These are phyloP conservation scores for Myopa testacea DNA, from an alignment of 2,888 invertebrate species.

Conservation along the genomic window DNA sequence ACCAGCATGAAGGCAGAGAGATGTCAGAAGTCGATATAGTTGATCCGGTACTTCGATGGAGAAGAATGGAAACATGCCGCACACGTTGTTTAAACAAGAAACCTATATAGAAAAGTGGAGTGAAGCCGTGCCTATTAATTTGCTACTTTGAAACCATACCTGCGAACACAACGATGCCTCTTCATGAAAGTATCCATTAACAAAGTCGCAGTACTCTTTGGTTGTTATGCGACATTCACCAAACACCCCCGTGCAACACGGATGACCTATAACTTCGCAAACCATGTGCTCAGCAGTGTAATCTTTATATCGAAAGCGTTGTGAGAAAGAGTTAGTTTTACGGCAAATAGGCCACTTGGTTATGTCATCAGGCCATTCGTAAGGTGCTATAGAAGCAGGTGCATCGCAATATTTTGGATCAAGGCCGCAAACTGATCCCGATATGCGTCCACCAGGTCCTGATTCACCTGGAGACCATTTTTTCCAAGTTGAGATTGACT, in stretches of 20 bases:
- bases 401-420: conserved; percentile 98
- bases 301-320: conserved; percentile 73
- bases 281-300: conserved; percentile 95
- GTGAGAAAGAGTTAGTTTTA: conserved; percentile 79
- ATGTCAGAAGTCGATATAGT: conserved; percentile 95
- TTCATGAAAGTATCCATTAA: conserved; percentile 94
- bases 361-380: conserved; percentile 98
- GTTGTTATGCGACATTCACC: conserved; percentile 96
- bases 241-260: conserved; percentile 96
- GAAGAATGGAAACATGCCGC: conserved; percentile 97
- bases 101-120: conserved; percentile 73
- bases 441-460: conserved; percentile 90
- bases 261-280: conserved; percentile 94
- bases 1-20: conserved; percentile 97
- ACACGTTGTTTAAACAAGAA: conserved; percentile 93
- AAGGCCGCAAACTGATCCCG: conserved; percentile 96
- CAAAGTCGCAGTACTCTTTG: conserved; percentile 94
- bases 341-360: conserved; percentile 98
- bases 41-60: conserved; percentile 94
- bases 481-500: conserved; percentile 93
- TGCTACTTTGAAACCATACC: conserved; percentile 69
- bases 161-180: conserved; percentile 96
- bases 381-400: conserved; percentile 92
- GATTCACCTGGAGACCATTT: conserved; percentile 92
- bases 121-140: not conserved